Evolutionary conservation across 2,888 invertebrate genomes (phyloP).

Genomic region (Altica lythri): DNA sequence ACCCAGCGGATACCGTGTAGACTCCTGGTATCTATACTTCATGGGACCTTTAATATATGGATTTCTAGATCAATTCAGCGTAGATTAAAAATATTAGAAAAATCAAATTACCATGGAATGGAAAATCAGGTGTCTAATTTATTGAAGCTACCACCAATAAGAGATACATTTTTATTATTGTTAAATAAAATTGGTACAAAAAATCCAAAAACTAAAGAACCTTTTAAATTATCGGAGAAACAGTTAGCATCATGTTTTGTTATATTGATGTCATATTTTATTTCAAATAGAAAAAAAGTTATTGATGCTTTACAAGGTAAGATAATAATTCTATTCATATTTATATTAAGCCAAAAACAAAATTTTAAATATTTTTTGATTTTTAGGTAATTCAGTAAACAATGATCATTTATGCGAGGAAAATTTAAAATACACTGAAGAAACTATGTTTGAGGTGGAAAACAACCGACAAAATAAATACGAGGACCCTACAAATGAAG

Average conservation of each 20-base stretch:
- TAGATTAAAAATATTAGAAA: conserved; percentile 10
- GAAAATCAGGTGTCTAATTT: conserved; percentile 34
- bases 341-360: too few species aligned
- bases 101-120: conserved; percentile 8
- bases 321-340: not conserved
- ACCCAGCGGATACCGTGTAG: too few species aligned
- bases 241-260: conserved; percentile 39
- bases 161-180: conserved; percentile 37
- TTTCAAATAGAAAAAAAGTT: conserved; percentile 38
- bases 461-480: conserved; percentile 30
- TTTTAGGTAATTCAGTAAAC: conserved; percentile 28
- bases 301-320: conserved; percentile 39
- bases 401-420: conserved; percentile 41
- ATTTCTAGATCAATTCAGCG: conserved; percentile 32
- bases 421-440: conserved; percentile 29
- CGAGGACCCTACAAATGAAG: conserved; percentile 35
- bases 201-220: conserved; percentile 4
- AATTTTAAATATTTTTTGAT: too few species aligned
- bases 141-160: conserved; percentile 36
- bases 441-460: conserved; percentile 23
- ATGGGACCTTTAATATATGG: too few species aligned
- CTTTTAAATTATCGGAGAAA: conserved; percentile 28
- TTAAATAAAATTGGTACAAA: conserved; percentile 23
- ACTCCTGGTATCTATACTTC: too few species aligned
- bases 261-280: conserved; percentile 42